Base-by-base conservation (phyloP, 2,888 invertebrate species). In the Oscheius sp. region DNA sequence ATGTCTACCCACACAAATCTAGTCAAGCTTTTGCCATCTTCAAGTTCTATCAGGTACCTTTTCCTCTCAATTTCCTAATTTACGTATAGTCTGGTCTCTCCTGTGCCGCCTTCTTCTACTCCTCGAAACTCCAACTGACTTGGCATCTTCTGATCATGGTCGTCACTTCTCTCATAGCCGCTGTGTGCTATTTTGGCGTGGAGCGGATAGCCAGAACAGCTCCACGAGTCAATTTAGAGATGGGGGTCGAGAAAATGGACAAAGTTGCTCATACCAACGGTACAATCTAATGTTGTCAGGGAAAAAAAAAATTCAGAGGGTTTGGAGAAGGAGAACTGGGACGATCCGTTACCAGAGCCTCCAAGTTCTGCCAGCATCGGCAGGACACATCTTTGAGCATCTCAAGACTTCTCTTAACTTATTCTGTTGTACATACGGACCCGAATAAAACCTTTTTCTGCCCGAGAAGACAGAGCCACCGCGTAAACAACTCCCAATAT, bases 1-100 rank as follows among this genome's bases (percentile, higher is more conserved):
- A 94, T 10, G 92, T 95, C 66, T 98, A 94, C 89, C 92, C 94
- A 0, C 93, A 94, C 73, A 94, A 96, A 84, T 83, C 83, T 53
- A 95, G 96, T 0, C 94, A 96, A 11, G 98, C 98, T 0, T 99
- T 99, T 91, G 97, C 98, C 1, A 92, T 99, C 1, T 99, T 96
- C 91, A 99, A 98, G 91, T 98, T 98, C 90, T 94, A 94, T 75
- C 96, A 95, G 93, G 91, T 91, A 42, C 10, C 7, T 11, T 37
- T 21, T n/a, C 21, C 32, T 33, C 9, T 32, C 35, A 1, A n/a
- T 11, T 53, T 9, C 21, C 13, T 21, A 63, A n/a, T n/a, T 75
- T 84, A 50, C 88, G 21, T 21, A 21, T 21, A 91, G 90, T 90
- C 91, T 2, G 83, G 90, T 50, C 84, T 90, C 13, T 89, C 91